These are phyloP conservation scores for Dascyllus trimaculatus DNA, from an alignment of 2,113 vertebrate species.

Conservation along the genomic window DNA sequence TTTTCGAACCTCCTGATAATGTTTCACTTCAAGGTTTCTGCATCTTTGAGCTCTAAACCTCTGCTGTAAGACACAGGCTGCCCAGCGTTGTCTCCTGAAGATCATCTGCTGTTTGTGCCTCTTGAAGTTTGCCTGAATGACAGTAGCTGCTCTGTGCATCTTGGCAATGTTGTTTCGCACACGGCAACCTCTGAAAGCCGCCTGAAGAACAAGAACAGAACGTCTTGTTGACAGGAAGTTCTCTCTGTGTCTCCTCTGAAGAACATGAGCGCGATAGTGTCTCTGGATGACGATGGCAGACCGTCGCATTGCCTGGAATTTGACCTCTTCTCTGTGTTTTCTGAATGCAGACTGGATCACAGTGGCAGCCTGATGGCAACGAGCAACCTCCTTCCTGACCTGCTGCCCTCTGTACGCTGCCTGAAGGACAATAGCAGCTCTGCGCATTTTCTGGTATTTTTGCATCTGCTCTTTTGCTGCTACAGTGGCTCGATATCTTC, in stretches of 20 bases:
- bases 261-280: slow-evolving; percentile 77
- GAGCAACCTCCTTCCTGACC: slow-evolving; percentile 75
- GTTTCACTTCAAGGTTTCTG: slow-evolving; percentile 52
- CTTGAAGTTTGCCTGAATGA: slow-evolving; percentile 87
- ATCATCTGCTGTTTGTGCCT: slow-evolving; percentile 82
- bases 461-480: slow-evolving; percentile 64
- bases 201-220: slow-evolving; percentile 80
- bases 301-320: slow-evolving; percentile 82
- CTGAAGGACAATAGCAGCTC: slow-evolving; percentile 81
- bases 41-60: slow-evolving; percentile 83
- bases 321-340: slow-evolving; percentile 77
- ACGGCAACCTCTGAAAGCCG: slow-evolving; percentile 71
- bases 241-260: slow-evolving; percentile 69
- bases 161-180: slow-evolving; percentile 53
- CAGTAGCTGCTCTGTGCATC: slow-evolving; percentile 74
- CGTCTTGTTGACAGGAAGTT: slow-evolving; percentile 74
- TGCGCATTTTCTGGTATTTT: slow-evolving; percentile 75
- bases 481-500: slow-evolving; percentile 74
- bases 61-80: slow-evolving; percentile 81
- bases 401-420: slow-evolving; percentile 83
- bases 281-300: slow-evolving; percentile 87
- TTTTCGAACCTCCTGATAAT: slow-evolving; percentile 60
- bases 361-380: slow-evolving; percentile 83
- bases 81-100: slow-evolving; percentile 79
- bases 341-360: slow-evolving; percentile 87